A percentile compares a stretch with the other conserved stretches of the same genome.
These are phyloP conservation scores for Pyrocoelia pectoralis DNA, from an alignment of 2,888 invertebrate genomes.

Conservation along the genomic window DNA sequence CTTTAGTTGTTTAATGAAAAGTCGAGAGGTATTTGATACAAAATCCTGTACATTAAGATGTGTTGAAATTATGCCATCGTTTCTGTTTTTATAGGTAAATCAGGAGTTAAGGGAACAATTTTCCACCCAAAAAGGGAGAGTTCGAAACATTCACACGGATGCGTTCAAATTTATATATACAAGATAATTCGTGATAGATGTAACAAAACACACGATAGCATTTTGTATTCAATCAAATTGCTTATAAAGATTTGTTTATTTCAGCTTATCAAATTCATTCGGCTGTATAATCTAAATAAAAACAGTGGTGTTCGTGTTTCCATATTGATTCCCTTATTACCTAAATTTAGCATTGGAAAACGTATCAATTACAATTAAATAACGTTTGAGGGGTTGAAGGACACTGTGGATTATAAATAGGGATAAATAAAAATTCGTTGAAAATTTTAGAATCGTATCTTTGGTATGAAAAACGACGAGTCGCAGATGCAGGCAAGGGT, in stretches of 20 bases:
- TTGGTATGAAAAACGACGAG: slow-evolving; percentile 33
- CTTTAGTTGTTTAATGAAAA: no score
- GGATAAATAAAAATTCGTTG: neutral
- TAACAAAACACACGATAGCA: neutral
- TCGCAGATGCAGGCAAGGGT: slow-evolving; percentile 37
- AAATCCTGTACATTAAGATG: no score
- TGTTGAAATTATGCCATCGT: no score
- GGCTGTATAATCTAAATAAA: slow-evolving; percentile 24
- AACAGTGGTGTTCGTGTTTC: slow-evolving; percentile 15
- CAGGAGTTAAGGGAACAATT: no score
- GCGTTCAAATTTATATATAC: no score
- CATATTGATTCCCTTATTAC: neutral
- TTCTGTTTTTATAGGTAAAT: no score
- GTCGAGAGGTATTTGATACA: no score
- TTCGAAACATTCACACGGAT: no score
- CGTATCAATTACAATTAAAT: no score
- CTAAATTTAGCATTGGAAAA: neutral
- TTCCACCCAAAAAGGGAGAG: no score
- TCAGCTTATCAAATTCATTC: slow-evolving; percentile 20
- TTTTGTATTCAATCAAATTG: slow-evolving; percentile 21
- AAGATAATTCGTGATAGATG: neutral
- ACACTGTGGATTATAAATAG: neutral
- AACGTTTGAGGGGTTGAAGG: neutral
- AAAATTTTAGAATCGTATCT: slow-evolving; percentile 7
- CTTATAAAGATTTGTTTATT: slow-evolving; percentile 30